Evolutionary conservation across 2,113 vertebrate species (phyloP), one percentile per base, ranked within the genome.

Genomic region (Cephalopholis sonnerati): DNA sequence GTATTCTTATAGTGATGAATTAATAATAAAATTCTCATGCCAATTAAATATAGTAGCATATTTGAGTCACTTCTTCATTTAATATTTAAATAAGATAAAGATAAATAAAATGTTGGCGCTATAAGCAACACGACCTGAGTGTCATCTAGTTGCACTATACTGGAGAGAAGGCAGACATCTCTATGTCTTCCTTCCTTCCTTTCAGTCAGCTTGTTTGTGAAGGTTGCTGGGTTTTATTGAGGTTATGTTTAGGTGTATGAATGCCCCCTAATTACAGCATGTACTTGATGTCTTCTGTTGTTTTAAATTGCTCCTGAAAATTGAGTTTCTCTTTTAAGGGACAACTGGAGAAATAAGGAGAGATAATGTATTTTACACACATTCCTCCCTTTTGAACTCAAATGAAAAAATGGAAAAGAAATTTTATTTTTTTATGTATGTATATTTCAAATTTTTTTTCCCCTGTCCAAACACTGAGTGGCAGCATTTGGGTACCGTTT

Each of bases 401-500:
- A 18, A 32, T 22, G 0, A n/a, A n/a, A 22, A 16, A 46, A 24
- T 61, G 2, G 25, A 46, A 11, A 24, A 16, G 24, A 65, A n/a
- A 54, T 6, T 5, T 12, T 51, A 3, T 8, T 25, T 39, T 8
- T 25, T 39, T n/a, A 16, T 5, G 25, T 13, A 24, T 27, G 0
- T 51, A 44, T 11, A 41, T 39, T 50, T 8, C 15, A 6, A 18
- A 18, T 57, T 11, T 4, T 20, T 59, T 72, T 36, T 4, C 7
- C 58, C 7, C n/a, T n/a, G 1, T 46, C 16, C 53, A 74, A 77
- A 39, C 12, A 44, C 0, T 32, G 36, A 13, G 24, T 55, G 24
- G 59, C 13, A 22, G 74, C 53, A 20, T 44, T 41, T n/a, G 67
- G 50, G 59, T 51, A 72, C 75, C 75, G 73, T 74, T 81, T 84